These are phyloP conservation scores for Campaea margaritaria DNA, from an alignment of 2,888 invertebrate species.

Conservation along the genomic window DNA sequence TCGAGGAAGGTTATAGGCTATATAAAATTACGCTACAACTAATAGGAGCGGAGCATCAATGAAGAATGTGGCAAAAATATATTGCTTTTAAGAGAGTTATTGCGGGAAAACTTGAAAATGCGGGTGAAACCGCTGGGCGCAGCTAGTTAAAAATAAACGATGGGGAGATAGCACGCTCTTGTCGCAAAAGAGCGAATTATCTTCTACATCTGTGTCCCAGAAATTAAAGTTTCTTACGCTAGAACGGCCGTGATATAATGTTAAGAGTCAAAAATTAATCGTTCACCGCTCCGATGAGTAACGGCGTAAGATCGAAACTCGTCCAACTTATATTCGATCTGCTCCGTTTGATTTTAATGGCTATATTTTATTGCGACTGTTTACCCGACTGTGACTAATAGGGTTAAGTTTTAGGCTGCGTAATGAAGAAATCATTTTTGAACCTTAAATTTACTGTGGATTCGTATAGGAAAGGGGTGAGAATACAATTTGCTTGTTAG, in stretches of 20 bases:
- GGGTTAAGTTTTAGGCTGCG: slow-evolving; percentile 36
- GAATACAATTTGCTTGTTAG: too few relatives aligned
- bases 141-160: too few relatives aligned
- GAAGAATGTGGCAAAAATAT: too few relatives aligned
- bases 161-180: too few relatives aligned
- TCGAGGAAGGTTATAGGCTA: too few relatives aligned
- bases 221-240: slow-evolving; percentile 31
- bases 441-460: background rate
- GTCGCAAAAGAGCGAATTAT: too few relatives aligned
- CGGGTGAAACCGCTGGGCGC: too few relatives aligned
- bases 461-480: background rate
- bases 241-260: slow-evolving; percentile 57
- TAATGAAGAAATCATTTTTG: slow-evolving; percentile 17
- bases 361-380: slow-evolving; percentile 55
- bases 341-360: slow-evolving; percentile 71
- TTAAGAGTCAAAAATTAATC: slow-evolving; percentile 72
- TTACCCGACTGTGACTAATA: slow-evolving; percentile 44
- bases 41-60: too few relatives aligned
- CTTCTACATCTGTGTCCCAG: slow-evolving; percentile 29
- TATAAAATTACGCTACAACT: too few relatives aligned
- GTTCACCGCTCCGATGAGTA: slow-evolving; percentile 44
- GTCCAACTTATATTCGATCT: slow-evolving; percentile 64
- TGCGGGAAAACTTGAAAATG: too few relatives aligned
- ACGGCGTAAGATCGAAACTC: slow-evolving; percentile 18
- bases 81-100: too few relatives aligned